Base-by-base conservation (phyloP, 1,140 invertebrate genomes). In the Mycetomoellerius zeteki region DNA sequence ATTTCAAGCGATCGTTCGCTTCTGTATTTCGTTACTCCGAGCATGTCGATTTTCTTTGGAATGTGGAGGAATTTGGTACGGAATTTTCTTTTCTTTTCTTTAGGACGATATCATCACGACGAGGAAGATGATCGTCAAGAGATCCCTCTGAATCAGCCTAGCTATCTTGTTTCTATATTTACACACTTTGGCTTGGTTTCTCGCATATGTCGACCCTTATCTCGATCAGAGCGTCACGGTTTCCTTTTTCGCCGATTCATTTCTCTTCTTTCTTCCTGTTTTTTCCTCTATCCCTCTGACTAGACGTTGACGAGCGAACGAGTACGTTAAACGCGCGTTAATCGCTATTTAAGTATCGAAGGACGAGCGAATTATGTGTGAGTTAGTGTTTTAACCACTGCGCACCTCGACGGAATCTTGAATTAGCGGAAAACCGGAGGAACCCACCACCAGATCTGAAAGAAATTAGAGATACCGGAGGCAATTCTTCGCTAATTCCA, bases 361-460 rank as follows among this genome's bases (percentile, higher is more conserved):
- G 52, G 43, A 65, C 50, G 60, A 58, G 12, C 10, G 76, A 43
- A 27, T 19, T 76, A 19, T 33, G 52, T 12, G 16, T 62, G 69
- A 67, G 78, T 90, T 88, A 88, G 86, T 81, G 78, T 82, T 67
- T 60, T 73, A 67, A 54, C 71, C 89, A 88, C 76, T 54, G 73
- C 82, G 19, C 85, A 71, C 52, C 50, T 43, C 60, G 62, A n/a
- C 30, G 19, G 33, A 47, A 84, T 89, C 90, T 89, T 93, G 91
- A 75, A 85, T 93, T 94, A 93, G 91, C 82, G 89, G 90, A 93
- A 90, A 91, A 89, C 76, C 85, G 90, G 92, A 92, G 92, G 62
- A 91, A 91, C 92, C 94, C 94, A 76, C 92, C 93, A 94, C 94
- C 94, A 69, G 37, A 94, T 93, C 94, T 94, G 94, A 93, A 95